Evolutionary conservation across 2,113 vertebrate genomes (phyloP).

Genomic region (Orycteropus afer): DNA sequence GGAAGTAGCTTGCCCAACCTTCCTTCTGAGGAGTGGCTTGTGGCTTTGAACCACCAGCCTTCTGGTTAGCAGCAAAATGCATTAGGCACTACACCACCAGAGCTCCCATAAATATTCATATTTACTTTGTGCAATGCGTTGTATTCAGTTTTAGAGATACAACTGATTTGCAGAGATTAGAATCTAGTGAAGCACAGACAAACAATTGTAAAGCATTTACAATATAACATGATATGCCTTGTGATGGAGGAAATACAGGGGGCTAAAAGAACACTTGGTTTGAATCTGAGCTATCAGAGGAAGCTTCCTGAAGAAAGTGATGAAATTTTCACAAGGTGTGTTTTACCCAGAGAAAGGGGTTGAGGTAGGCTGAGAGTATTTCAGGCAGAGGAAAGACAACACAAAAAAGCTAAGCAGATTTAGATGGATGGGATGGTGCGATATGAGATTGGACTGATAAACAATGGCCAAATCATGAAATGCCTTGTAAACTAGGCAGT

Average conservation of each 20-base stretch:
- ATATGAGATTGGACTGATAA: background rate
- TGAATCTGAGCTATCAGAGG: background rate
- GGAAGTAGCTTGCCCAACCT: too few species aligned
- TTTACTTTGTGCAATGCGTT: background rate
- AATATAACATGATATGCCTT: background rate
- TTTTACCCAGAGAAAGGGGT: background rate
- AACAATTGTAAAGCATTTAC: constrained; percentile 30
- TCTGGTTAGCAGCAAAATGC: too few species aligned
- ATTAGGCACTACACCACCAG: too few species aligned
- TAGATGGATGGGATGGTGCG: background rate
- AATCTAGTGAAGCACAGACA: background rate
- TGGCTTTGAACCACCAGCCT: too few species aligned
- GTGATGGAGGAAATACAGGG: background rate
- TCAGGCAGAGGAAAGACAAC: background rate
- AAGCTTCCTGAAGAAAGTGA: background rate
- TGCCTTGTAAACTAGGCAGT: background rate
- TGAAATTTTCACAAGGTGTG: background rate
- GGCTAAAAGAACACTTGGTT: background rate
- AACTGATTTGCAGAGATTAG: background rate
- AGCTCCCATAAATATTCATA: too few species aligned
- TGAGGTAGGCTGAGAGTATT: background rate
- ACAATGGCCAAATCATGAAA: background rate
- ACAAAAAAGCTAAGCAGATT: background rate
- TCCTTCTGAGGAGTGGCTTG: too few species aligned
- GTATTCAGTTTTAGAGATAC: background rate